Percentiles rank a stretch among this genome's conserved stretches.
These are phyloP conservation scores for Cyphomyrmex costatus DNA, from an alignment of 1,140 invertebrate genomes.

Conservation along the genomic window DNA sequence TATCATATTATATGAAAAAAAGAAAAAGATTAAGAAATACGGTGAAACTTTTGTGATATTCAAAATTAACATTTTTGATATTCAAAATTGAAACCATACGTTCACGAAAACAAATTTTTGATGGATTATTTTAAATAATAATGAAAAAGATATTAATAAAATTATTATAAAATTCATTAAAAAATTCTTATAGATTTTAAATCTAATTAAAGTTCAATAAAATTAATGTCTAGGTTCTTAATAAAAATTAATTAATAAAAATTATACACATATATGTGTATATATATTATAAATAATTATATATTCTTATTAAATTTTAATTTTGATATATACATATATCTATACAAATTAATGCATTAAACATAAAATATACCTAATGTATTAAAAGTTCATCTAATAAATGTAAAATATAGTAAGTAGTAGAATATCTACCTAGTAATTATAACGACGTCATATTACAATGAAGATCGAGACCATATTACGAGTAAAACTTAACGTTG, in stretches of 20 bases:
- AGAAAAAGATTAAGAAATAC: background rate
- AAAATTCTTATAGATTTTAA: background rate
- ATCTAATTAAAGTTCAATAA: background rate
- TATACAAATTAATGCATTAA: no score
- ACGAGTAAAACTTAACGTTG: conserved; percentile 18
- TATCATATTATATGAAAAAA: background rate
- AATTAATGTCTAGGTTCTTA: background rate
- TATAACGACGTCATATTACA: background rate
- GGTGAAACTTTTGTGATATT: background rate
- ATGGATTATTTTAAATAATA: background rate
- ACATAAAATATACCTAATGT: no score
- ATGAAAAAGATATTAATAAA: background rate
- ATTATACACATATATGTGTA: background rate
- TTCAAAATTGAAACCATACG: background rate
- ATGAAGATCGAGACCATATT: background rate
- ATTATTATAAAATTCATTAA: background rate
- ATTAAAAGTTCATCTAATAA: no score
- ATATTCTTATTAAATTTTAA: background rate
- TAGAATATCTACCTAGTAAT: background rate
- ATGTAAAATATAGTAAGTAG: background rate
- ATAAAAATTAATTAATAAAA: background rate
- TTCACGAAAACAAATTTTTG: background rate
- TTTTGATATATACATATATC: background rate
- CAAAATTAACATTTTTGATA: background rate
- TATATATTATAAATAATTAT: no score